phyloP scores from a whole-genome alignment of 2,797 vertebrate genomes.

The Ptychobarbus kaznakovi region DNA sequence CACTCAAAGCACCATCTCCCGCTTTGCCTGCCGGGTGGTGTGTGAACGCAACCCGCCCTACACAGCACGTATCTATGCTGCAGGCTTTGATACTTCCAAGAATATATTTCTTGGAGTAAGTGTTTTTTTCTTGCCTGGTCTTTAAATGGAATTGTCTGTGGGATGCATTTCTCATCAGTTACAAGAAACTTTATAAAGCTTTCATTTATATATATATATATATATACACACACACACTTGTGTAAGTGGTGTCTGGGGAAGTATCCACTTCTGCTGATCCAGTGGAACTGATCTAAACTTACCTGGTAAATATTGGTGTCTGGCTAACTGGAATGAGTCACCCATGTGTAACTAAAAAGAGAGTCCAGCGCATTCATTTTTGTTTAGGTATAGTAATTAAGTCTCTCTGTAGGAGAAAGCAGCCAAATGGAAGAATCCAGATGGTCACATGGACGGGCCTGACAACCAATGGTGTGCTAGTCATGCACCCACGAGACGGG shows the following conservation, averaged over 20 bases:
- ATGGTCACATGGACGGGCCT: conserved; percentile 98
- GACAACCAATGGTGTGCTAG: conserved; percentile 96
- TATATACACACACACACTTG: neutral
- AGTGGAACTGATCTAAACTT: conserved; percentile 46
- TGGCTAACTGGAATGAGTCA: conserved; percentile 24
- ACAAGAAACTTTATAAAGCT: conserved; percentile 31
- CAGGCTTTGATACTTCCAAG: conserved; percentile 98
- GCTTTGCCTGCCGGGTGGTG: conserved; percentile 96
- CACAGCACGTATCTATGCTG: conserved; percentile 94
- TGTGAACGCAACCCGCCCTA: conserved; percentile 92
- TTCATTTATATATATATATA: neutral
- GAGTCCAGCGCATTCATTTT: conserved; percentile 7
- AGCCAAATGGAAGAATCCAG: conserved; percentile 98
- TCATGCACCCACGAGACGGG: conserved; percentile 96
- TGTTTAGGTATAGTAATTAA: conserved; percentile 38
- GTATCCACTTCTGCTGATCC: conserved; percentile 56
- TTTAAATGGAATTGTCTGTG: conserved; percentile 11
- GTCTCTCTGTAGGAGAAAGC: conserved; percentile 88
- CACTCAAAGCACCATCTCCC: conserved; percentile 98
- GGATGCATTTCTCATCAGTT: conserved; percentile 30
- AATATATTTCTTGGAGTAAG: conserved; percentile 99
- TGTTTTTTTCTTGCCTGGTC: neutral
- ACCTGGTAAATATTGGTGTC: conserved; percentile 54
- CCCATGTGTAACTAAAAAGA: conserved; percentile 21
- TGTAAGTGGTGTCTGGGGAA: conserved; percentile 17